A percentile compares a stretch with the other conserved stretches of the same genome.
These are phyloP conservation scores for Rutilus rutilus DNA, from an alignment of 2,113 vertebrate species.

Conservation along the genomic window DNA sequence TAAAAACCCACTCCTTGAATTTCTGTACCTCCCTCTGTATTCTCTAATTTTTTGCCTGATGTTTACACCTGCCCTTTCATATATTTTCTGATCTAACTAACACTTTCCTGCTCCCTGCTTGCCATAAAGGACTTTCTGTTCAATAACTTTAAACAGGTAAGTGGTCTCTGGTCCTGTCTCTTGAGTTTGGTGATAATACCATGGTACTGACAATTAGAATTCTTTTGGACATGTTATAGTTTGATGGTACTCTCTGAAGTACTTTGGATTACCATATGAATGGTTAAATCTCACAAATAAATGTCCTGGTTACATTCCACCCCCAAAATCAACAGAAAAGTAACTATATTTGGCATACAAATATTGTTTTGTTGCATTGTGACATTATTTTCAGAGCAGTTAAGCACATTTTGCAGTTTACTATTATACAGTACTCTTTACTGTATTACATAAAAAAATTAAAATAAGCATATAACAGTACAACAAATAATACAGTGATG, in stretches of 20 bases:
- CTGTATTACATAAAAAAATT: not conserved
- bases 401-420: not conserved
- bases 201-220: not conserved
- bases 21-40: constrained; percentile 52
- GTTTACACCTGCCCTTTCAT: constrained; percentile 69
- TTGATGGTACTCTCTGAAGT: not conserved
- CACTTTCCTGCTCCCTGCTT: constrained; percentile 92
- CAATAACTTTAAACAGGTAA: constrained; percentile 97
- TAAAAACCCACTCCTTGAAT: not conserved
- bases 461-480: not conserved
- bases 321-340: not conserved
- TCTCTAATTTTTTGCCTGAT: constrained; percentile 58
- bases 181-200: not conserved
- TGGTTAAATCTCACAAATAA: not conserved
- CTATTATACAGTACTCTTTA: not conserved
- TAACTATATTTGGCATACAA: not conserved
- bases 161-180: constrained; percentile 59
- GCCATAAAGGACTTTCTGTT: constrained; percentile 94
- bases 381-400: not conserved
- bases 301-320: not conserved
- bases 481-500: not conserved
- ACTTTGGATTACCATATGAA: not conserved
- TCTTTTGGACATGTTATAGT: not conserved
- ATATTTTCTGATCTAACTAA: constrained; percentile 71
- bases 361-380: not conserved